phyloP scores from a whole-genome alignment of 2,888 invertebrate genomes.

The Drosophila birchii region DNA sequence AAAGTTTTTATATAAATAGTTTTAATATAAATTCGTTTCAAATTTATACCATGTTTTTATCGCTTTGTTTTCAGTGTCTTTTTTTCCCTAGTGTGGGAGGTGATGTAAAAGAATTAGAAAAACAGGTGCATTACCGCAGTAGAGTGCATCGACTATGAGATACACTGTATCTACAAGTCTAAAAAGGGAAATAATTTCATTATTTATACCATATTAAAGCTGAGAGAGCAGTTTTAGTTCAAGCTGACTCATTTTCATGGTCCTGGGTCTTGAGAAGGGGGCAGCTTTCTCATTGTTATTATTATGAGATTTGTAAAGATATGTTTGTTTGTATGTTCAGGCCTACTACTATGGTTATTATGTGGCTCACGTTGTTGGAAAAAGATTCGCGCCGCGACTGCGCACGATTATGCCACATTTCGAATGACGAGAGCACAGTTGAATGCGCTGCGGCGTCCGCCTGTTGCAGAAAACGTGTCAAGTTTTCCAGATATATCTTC shows the following conservation, averaged over 20 bases:
- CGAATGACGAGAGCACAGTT: constrained; percentile 49
- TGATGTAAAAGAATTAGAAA: background rate
- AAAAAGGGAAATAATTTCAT: background rate
- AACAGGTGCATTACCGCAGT: background rate
- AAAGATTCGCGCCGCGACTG: constrained; percentile 75
- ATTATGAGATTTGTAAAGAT: constrained; percentile 39
- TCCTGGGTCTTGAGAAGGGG: constrained; percentile 18
- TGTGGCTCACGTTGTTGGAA: constrained; percentile 72
- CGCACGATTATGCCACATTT: constrained; percentile 79
- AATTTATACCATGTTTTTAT: background rate
- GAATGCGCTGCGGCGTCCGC: constrained; percentile 32
- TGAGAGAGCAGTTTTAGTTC: constrained; percentile 3
- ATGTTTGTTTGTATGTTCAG: constrained; percentile 42
- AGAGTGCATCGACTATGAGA: background rate
- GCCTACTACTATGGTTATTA: constrained; percentile 67
- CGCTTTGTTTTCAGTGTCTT: background rate
- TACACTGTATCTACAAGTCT: background rate
- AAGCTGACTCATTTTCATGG: constrained; percentile 33
- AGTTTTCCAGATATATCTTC: constrained; percentile 66
- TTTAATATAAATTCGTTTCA: background rate
- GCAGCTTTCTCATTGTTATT: constrained; percentile 68
- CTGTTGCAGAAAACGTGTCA: constrained; percentile 75
- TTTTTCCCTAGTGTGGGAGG: background rate
- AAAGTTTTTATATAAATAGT: background rate
- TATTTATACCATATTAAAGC: background rate